Evolutionary conservation across 1,140 invertebrate genomes (phyloP), one percentile per base, ranked within the genome.

Genomic region (Ganaspis sp.): DNA sequence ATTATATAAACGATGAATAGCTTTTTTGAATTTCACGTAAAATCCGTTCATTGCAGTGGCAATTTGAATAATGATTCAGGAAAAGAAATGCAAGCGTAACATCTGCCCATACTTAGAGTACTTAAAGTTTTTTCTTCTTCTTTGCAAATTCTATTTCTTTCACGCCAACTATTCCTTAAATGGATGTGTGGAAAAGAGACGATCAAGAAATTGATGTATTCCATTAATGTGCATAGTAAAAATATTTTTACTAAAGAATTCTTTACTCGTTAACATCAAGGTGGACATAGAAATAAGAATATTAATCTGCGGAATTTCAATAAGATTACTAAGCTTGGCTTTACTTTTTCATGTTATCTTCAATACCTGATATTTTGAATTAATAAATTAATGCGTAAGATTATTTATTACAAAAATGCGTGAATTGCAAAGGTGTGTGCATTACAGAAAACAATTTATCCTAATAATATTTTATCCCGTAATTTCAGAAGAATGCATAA

Each of bases 251-350:
- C 9, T 15, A 4, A 23, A 29, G 3, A 15, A 26, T 64, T 26
- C 54, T 15, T 64, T 23, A 19, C 23, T 26, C 21, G 21, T 64
- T 64, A 26, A 26, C 23, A 64, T 29, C 54, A 29, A 64, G 54
- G 23, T 64, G 54, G 54, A 64, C 54, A 64, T 64, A 64, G 54
- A 64, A 64, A 64, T 64, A 29, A 26, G 54, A 64, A 64, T 64
- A 64, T 12, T 26, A 64, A 64, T 64, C 26, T 64, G 15, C 0
- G 9, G 11, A 64, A 64, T 64, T 64, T 64, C 9, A 64, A 64
- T 64, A 64, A 12, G 23, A 15, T 15, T 12, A 12, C 4, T 15
- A 21, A 58, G 53, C 9, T 12, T 23, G 6, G 26, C 6, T 58
- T 58, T 58, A 58, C 1, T 23, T 58, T 23, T 26, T 58, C 1